Conservation (phyloP, 2,888 invertebrate species). For the Rhingia rostrata region DNA sequence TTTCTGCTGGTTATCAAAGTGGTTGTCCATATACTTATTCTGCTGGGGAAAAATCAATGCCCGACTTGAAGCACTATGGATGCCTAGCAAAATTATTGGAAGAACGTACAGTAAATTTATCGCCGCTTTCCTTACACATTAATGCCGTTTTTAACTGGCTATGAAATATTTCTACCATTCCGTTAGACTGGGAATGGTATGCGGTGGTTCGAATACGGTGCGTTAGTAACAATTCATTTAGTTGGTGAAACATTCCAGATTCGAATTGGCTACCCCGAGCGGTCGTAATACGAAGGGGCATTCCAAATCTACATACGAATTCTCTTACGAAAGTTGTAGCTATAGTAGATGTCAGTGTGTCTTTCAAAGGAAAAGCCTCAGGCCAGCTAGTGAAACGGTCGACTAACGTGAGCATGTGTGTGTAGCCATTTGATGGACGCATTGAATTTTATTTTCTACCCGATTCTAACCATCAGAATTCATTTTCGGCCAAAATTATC, state of each 20-base stretch:
- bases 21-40: no score
- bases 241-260: no score
- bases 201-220: background rate
- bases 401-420: slow-evolving; percentile 33
- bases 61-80: no score
- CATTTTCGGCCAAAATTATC: slow-evolving; percentile 22
- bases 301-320: slow-evolving; percentile 39
- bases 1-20: no score
- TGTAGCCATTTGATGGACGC: slow-evolving; percentile 66
- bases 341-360: slow-evolving; percentile 7
- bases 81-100: no score
- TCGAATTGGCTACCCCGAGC: no score
- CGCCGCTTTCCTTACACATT: background rate
- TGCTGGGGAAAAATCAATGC: no score
- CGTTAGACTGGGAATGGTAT: background rate
- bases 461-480: background rate
- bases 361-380: slow-evolving; percentile 26
- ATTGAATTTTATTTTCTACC: background rate
- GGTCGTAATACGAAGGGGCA: slow-evolving; percentile 32
- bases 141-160: background rate
- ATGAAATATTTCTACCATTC: no score
- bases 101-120: no score
- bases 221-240: slow-evolving; percentile 23
- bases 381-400: no score
- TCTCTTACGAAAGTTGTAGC: slow-evolving; percentile 21